phyloP scores from a whole-genome alignment of 1,140 invertebrate species.

The Steinernema khuongi region DNA sequence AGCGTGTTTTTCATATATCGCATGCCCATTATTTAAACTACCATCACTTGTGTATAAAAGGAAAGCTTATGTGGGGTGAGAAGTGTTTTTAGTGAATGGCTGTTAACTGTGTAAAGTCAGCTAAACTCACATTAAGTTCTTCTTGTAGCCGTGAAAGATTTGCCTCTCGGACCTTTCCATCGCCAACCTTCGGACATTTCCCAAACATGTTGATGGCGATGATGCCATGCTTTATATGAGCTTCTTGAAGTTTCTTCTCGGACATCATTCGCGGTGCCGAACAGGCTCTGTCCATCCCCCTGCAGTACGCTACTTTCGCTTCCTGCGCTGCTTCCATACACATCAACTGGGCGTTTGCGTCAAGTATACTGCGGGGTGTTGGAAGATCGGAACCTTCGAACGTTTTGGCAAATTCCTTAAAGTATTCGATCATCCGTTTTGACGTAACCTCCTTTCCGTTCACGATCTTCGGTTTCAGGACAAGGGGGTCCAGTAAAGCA shows the following conservation, averaged over 20 bases:
- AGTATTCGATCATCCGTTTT: slow-evolving; percentile 53
- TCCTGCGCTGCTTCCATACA: slow-evolving; percentile 40
- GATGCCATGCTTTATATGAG: slow-evolving; percentile 57
- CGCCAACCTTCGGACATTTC: slow-evolving; percentile 53
- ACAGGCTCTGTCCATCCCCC: slow-evolving; percentile 39
- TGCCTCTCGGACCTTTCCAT: slow-evolving; percentile 40
- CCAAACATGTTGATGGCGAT: slow-evolving; percentile 56
- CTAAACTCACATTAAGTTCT: slow-evolving; percentile 50
- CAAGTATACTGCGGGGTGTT: slow-evolving; percentile 45
- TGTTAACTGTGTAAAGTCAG: slow-evolving; percentile 15
- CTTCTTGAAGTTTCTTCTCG: slow-evolving; percentile 55
- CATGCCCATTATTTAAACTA: slow-evolving; percentile 17
- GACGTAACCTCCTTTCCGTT: slow-evolving; percentile 56
- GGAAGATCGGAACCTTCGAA: slow-evolving; percentile 48
- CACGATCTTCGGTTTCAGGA: slow-evolving; percentile 48
- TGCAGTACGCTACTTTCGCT: slow-evolving; percentile 34
- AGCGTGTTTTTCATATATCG: slow-evolving; percentile 23
- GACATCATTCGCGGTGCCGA: slow-evolving; percentile 50
- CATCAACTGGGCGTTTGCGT: slow-evolving; percentile 49
- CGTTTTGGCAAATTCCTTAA: slow-evolving; percentile 47
- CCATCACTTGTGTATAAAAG: slow-evolving; percentile 9
- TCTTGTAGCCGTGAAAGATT: slow-evolving; percentile 54
- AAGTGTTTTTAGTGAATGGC: slow-evolving; percentile 17
- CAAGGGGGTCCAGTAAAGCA: slow-evolving; percentile 42
- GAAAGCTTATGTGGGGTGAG: background rate